Evolutionary conservation across 1,140 invertebrate species (phyloP).

Genomic region (Cryptotermes secundus): DNA sequence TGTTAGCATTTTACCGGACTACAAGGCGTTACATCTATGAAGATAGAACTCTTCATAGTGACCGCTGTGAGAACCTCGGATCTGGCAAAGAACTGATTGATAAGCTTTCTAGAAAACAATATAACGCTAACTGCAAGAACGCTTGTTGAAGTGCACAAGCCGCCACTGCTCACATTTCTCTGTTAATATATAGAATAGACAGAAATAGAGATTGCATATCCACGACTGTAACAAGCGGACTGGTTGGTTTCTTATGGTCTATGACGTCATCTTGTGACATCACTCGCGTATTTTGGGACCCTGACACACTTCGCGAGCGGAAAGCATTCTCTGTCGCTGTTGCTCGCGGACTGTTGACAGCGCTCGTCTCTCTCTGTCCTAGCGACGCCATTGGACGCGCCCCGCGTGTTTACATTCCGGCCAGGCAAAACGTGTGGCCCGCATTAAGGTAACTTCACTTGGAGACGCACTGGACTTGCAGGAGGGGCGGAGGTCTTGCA

Average conservation of each 20-base stretch:
- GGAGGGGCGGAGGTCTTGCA: too few species aligned
- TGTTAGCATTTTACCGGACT: too few species aligned
- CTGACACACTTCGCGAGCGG: background rate
- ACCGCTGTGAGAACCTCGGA: too few species aligned
- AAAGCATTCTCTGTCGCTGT: background rate
- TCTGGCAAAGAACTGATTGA: too few species aligned
- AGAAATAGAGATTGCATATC: background rate
- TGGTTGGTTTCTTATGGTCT: background rate
- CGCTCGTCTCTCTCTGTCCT: background rate
- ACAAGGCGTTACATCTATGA: too few species aligned
- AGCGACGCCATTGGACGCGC: background rate
- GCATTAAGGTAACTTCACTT: background rate
- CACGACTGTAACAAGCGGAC: background rate
- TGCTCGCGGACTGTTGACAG: background rate
- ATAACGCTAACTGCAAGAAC: too few species aligned
- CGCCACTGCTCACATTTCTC: background rate
- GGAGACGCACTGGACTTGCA: too few species aligned
- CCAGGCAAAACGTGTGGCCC: background rate
- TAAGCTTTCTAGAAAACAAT: too few species aligned
- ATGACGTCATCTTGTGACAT: background rate
- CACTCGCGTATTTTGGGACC: background rate
- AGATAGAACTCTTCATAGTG: too few species aligned
- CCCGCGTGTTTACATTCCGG: background rate
- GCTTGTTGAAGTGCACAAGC: too few species aligned
- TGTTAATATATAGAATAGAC: background rate